phyloP scores from a whole-genome alignment of 2,113 vertebrate genomes.

The Mesitornis unicolor region DNA sequence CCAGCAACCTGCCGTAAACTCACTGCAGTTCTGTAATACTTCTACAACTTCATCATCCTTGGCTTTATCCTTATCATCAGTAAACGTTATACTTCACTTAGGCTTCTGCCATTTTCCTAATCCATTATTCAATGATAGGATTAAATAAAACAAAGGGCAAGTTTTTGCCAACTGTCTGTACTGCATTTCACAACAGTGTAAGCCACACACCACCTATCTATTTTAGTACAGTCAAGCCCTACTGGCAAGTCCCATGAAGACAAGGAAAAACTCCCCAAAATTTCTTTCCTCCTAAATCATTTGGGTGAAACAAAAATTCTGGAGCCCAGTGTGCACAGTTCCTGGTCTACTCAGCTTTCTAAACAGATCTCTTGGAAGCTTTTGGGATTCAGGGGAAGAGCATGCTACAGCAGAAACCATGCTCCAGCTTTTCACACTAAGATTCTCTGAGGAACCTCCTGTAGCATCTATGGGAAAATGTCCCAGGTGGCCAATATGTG shows the following conservation, averaged over 20 bases:
- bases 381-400: background rate
- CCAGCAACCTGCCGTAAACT: background rate
- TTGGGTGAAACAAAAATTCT: background rate
- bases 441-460: background rate
- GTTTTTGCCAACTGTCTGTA: background rate
- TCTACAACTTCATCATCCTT: background rate
- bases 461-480: background rate
- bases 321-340: background rate
- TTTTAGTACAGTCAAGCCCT: background rate
- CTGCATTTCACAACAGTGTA: background rate
- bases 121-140: background rate
- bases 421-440: background rate
- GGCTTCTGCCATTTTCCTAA: background rate
- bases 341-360: background rate
- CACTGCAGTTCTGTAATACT: background rate
- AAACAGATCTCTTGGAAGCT: background rate
- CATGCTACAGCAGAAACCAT: background rate
- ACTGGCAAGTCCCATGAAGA: background rate
- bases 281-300: background rate
- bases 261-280: background rate
- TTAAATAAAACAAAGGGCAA: background rate
- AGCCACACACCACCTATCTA: background rate
- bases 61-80: fast-evolving
- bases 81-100: background rate
- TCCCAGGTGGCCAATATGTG: background rate